A percentile compares a stretch with the other conserved stretches of the same genome.
phyloP scores from a whole-genome alignment of 2,888 invertebrate genomes.

The Apeira syringaria region DNA sequence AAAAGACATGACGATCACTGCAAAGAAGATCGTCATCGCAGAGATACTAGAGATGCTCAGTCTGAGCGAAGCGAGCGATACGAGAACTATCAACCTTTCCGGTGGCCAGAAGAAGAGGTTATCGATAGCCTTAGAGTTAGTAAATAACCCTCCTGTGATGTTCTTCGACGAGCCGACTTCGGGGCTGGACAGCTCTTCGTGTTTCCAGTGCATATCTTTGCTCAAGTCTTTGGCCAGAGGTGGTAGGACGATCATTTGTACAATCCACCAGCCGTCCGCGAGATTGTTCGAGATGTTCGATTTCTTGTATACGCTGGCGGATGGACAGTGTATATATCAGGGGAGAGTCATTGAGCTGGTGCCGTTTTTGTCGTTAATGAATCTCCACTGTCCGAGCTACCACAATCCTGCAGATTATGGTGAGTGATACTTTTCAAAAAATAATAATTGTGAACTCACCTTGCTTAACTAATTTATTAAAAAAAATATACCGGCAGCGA shows the following conservation, averaged over 20 bases:
- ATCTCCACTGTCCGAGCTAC: conserved; percentile 95
- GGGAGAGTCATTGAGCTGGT: conserved; percentile 93
- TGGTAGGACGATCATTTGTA: conserved; percentile 96
- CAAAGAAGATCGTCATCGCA: conserved; percentile 91
- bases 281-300: conserved; percentile 98
- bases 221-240: conserved; percentile 94
- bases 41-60: conserved; percentile 94
- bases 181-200: conserved; percentile 96
- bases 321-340: conserved; percentile 96
- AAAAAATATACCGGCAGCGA: no score
- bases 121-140: conserved; percentile 95
- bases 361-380: conserved; percentile 93
- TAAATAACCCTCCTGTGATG: conserved; percentile 98
- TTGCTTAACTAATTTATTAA: no score
- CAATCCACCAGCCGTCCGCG: conserved; percentile 98
- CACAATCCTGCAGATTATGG: conserved; percentile 99
- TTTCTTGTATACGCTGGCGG: conserved; percentile 94
- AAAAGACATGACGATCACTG: conserved; percentile 87
- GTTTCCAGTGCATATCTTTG: conserved; percentile 95
- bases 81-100: conserved; percentile 91
- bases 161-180: conserved; percentile 98
- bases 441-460: no score
- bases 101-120: conserved; percentile 96
- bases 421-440: no score
- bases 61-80: conserved; percentile 90